Evolutionary conservation across 2,888 invertebrate genomes (phyloP).

Genomic region (Drosophila mayaguana): DNA sequence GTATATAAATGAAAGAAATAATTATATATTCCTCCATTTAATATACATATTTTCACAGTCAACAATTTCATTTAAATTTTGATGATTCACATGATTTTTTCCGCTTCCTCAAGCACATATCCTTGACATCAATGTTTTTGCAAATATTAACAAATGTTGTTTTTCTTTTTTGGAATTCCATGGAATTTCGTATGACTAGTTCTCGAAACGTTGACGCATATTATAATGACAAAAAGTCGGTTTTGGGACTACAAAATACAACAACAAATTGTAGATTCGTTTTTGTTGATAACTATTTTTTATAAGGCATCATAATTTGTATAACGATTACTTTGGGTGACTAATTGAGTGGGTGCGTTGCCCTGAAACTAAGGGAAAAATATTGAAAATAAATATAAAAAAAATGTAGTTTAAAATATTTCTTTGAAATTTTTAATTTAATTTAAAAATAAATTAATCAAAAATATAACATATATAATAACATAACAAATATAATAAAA

Average conservation of each 20-base stretch:
- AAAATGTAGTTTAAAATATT: neutral
- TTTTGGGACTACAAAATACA: neutral
- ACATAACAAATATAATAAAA: too few species aligned
- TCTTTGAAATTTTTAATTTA: too few species aligned
- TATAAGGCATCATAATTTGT: neutral
- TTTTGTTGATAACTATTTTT: slow-evolving; percentile 26
- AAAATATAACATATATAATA: neutral
- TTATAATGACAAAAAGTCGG: neutral
- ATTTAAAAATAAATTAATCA: neutral
- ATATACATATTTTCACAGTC: neutral
- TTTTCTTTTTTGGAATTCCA: slow-evolving; percentile 7
- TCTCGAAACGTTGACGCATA: slow-evolving; percentile 22
- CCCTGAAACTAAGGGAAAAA: neutral
- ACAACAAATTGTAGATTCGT: slow-evolving; percentile 3
- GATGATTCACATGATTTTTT: slow-evolving; percentile 8
- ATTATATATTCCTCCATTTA: neutral
- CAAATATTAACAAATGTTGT: slow-evolving; percentile 2
- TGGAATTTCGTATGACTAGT: slow-evolving; percentile 18
- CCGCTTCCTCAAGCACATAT: slow-evolving; percentile 21
- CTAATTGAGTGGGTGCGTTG: slow-evolving; percentile 10
- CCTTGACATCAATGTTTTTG: slow-evolving; percentile 27
- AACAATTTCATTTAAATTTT: neutral
- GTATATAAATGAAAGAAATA: neutral
- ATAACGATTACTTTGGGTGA: slow-evolving; percentile 14
- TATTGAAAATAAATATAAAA: neutral